Percentiles rank a stretch among this genome's conserved stretches.
phyloP scores from a whole-genome alignment of 2,888 invertebrate species.

The Caenorhabditis sp. region DNA sequence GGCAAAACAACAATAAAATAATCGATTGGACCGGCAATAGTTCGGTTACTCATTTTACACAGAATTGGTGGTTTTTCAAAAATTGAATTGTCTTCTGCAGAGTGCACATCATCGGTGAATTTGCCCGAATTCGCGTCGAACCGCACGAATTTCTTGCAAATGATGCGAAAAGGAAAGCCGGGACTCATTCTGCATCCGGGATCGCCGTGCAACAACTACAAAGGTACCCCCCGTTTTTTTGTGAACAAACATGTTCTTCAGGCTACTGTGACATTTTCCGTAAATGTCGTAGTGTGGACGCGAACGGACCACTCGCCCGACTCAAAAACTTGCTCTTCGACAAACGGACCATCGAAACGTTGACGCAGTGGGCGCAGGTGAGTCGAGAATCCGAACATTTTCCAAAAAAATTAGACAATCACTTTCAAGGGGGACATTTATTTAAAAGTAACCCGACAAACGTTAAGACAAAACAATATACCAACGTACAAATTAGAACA shows the following conservation, averaged over 20 bases:
- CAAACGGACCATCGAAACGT: slow-evolving; percentile 73
- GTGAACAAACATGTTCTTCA: background rate
- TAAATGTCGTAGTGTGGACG: slow-evolving; percentile 97
- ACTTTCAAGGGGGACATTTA: no score
- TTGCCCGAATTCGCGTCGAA: slow-evolving; percentile 74
- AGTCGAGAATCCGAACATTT: background rate
- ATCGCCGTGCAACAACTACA: slow-evolving; percentile 97
- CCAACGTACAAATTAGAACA: no score
- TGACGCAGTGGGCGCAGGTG: slow-evolving; percentile 71
- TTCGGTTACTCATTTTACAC: no score
- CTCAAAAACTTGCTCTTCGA: slow-evolving; percentile 84
- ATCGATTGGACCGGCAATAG: no score
- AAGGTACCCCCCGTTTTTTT: no score
- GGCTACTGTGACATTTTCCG: slow-evolving; percentile 99
- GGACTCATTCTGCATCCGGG: slow-evolving; percentile 86
- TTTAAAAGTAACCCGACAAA: no score
- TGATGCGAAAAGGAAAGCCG: slow-evolving; percentile 69
- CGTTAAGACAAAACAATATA: no score
- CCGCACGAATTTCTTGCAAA: slow-evolving; percentile 68
- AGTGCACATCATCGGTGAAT: slow-evolving; percentile 75
- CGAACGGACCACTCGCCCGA: slow-evolving; percentile 95
- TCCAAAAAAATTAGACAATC: background rate
- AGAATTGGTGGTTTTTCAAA: slow-evolving; percentile 2
- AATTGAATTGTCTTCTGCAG: slow-evolving; percentile 55
- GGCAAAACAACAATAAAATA: no score